These are phyloP conservation scores for Tinamus guttatus DNA, from an alignment of 2,113 vertebrate species.

Conservation along the genomic window DNA sequence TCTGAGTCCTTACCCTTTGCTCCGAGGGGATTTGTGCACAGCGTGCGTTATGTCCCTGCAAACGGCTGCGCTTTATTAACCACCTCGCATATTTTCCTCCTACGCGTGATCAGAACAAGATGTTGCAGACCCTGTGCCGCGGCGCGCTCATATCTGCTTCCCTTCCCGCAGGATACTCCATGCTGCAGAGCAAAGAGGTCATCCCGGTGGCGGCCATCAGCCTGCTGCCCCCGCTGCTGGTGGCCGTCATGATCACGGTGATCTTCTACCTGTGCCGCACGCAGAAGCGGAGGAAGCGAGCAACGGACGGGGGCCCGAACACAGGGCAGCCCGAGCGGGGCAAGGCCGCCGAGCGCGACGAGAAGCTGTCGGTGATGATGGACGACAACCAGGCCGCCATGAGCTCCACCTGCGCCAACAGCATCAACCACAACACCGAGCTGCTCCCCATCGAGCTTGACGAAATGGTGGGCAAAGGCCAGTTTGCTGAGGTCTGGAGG, in stretches of 20 bases:
- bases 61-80: slow-evolving; percentile 2
- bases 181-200: slow-evolving; percentile 86
- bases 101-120: not conserved
- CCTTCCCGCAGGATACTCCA: slow-evolving; percentile 80
- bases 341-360: slow-evolving; percentile 22
- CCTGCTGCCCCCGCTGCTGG: slow-evolving; percentile 84
- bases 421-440: slow-evolving; percentile 70
- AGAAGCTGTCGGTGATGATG: slow-evolving; percentile 63
- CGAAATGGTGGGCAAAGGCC: slow-evolving; percentile 87
- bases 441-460: slow-evolving; percentile 88
- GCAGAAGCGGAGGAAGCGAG: slow-evolving; percentile 76
- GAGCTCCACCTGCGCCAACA: slow-evolving; percentile 54
- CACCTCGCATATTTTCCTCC: not conserved
- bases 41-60: fast-evolving
- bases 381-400: slow-evolving; percentile 31
- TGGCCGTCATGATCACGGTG: slow-evolving; percentile 79
- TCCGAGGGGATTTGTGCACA: fast-evolving
- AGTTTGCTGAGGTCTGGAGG: slow-evolving; percentile 89
- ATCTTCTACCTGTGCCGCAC: slow-evolving; percentile 88
- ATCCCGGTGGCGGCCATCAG: slow-evolving; percentile 89
- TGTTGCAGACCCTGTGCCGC: not conserved
- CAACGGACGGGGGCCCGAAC: slow-evolving; percentile 81
- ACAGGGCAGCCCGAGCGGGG: slow-evolving; percentile 35
- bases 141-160: not conserved
- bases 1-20: not conserved